A percentile compares a stretch with the other conserved stretches of the same genome.
These are phyloP conservation scores for Ornithoptera priamus DNA, from an alignment of 2,888 invertebrate species.

Conservation along the genomic window DNA sequence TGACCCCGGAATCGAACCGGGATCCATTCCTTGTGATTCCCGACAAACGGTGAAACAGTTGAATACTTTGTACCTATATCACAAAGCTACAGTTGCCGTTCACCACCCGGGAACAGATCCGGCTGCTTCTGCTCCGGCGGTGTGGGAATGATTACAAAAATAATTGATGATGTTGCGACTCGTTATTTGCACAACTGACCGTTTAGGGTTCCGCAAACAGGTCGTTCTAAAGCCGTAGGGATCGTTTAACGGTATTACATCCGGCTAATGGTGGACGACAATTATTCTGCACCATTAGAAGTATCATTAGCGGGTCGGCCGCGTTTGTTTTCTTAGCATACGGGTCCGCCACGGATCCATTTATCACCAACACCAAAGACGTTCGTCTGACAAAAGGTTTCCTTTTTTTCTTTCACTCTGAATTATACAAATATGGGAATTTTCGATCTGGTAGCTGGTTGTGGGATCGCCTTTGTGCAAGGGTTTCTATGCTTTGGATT, in stretches of 20 bases:
- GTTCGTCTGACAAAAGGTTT: slow-evolving; percentile 59
- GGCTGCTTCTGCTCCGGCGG: no score
- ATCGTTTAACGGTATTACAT: slow-evolving; percentile 49
- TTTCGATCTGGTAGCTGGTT: slow-evolving; percentile 36
- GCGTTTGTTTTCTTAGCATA: slow-evolving; percentile 65
- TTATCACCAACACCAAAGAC: slow-evolving; percentile 54
- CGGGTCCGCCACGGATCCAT: slow-evolving; percentile 58
- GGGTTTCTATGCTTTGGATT: slow-evolving; percentile 19
- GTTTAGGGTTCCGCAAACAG: slow-evolving; percentile 60
- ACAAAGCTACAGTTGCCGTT: no score
- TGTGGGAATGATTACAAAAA: slow-evolving; percentile 6
- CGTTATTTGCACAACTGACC: slow-evolving; percentile 67
- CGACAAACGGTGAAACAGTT: no score
- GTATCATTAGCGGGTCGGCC: slow-evolving; percentile 64
- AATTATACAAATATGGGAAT: slow-evolving; percentile 71
- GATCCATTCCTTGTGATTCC: no score
- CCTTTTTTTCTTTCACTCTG: slow-evolving; percentile 42
- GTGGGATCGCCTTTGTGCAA: slow-evolving; percentile 26
- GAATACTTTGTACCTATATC: no score
- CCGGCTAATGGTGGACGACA: slow-evolving; percentile 63
- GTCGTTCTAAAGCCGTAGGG: slow-evolving; percentile 57
- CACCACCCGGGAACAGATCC: no score
- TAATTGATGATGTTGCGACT: slow-evolving; percentile 71
- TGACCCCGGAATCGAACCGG: no score
- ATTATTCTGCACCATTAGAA: slow-evolving; percentile 70